Evolutionary conservation across 2,888 invertebrate species (phyloP).

Genomic region (Empis stercorea): DNA sequence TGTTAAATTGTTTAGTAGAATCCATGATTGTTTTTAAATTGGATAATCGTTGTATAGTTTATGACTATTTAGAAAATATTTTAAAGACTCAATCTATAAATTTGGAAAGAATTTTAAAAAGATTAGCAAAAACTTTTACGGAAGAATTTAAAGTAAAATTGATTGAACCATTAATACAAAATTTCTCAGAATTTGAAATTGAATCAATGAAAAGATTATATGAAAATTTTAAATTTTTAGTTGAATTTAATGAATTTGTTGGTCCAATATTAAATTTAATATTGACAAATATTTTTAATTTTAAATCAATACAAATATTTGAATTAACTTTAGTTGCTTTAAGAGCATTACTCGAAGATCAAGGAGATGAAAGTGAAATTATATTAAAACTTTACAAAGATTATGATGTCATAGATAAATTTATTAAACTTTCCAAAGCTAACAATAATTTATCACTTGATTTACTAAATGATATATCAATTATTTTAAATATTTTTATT

Average conservation of each 20-base stretch:
- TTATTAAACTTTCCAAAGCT: constrained; percentile 27
- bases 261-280: constrained; percentile 24
- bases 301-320: constrained; percentile 16
- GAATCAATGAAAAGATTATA: constrained; percentile 25
- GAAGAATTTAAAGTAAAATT: constrained; percentile 6
- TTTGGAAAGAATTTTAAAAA: constrained; percentile 28
- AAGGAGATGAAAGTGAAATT: constrained; percentile 23
- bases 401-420: constrained; percentile 34
- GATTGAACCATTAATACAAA: not conserved
- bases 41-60: constrained; percentile 40
- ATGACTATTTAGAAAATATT: constrained; percentile 40
- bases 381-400: constrained; percentile 34
- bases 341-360: constrained; percentile 18
- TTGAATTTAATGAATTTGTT: constrained; percentile 26
- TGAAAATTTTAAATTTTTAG: constrained; percentile 22
- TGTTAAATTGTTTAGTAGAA: constrained; percentile 40
- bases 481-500: constrained; percentile 36
- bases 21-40: constrained; percentile 37
- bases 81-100: constrained; percentile 30
- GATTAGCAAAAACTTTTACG: constrained; percentile 22
- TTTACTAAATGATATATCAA: constrained; percentile 32
- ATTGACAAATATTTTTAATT: constrained; percentile 6
- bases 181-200: not conserved
- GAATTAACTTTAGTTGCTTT: constrained; percentile 26
- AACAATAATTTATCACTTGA: constrained; percentile 14